Evolutionary conservation across 2,888 invertebrate genomes (phyloP).

Genomic region (Auanema freiburgensis): DNA sequence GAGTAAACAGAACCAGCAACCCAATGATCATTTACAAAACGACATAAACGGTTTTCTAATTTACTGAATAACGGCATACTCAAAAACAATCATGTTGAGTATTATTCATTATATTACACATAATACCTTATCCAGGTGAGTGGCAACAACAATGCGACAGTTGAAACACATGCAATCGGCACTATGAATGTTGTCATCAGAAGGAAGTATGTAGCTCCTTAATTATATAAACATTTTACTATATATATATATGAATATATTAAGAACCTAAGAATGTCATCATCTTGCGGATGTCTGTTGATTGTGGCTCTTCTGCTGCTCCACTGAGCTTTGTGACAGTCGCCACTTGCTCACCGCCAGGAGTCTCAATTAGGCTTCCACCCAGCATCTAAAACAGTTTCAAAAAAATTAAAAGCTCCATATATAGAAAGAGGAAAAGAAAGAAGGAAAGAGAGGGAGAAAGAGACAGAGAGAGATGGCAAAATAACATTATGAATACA

Average conservation of each 20-base stretch:
- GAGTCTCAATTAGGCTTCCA: conserved; percentile 17
- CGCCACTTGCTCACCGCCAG: conserved; percentile 12
- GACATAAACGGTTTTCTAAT: conserved; percentile 55
- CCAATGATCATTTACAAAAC: conserved; percentile 62
- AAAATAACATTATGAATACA: too few relatives aligned
- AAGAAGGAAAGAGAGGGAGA: too few relatives aligned
- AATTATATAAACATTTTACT: conserved; percentile 4
- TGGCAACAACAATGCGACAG: conserved; percentile 47
- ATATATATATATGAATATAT: background rate
- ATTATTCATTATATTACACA: background rate
- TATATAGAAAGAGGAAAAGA: too few relatives aligned
- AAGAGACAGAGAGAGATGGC: too few relatives aligned
- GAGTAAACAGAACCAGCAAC: conserved; percentile 48
- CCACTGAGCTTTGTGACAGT: conserved; percentile 18
- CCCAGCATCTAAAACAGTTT: conserved; percentile 18
- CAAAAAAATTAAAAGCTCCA: too few relatives aligned
- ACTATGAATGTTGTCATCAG: conserved; percentile 58
- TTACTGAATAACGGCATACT: conserved; percentile 51
- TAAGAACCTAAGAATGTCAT: conserved; percentile 17
- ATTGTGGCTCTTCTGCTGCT: conserved; percentile 16
- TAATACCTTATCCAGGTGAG: conserved; percentile 49
- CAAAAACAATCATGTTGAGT: conserved; percentile 16
- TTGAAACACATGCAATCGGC: conserved; percentile 54
- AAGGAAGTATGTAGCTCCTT: conserved; percentile 55
- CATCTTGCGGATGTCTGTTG: conserved; percentile 24